These are phyloP conservation scores for Caranx ignobilis DNA, from an alignment of 2,113 vertebrate species.

Conservation along the genomic window DNA sequence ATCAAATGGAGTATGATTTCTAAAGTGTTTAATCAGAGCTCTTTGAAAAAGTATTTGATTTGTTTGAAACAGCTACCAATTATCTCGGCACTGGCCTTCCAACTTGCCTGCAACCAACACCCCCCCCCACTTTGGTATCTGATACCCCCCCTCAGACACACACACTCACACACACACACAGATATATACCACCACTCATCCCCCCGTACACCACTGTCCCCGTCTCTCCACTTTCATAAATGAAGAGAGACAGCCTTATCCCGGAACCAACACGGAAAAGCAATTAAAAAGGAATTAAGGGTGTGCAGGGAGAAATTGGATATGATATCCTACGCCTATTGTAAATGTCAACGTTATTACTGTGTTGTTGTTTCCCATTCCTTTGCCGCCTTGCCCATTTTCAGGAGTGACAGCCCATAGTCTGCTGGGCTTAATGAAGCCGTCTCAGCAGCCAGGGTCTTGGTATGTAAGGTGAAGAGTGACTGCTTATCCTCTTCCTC, in stretches of 20 bases:
- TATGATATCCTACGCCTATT: slow-evolving; percentile 81
- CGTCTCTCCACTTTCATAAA: slow-evolving; percentile 74
- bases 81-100: slow-evolving; percentile 53
- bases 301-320: slow-evolving; percentile 81
- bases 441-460: slow-evolving; percentile 68
- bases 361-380: slow-evolving; percentile 81
- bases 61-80: slow-evolving; percentile 64
- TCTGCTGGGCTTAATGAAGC: slow-evolving; percentile 78
- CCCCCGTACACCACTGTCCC: slow-evolving; percentile 59
- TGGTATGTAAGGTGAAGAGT: slow-evolving; percentile 68
- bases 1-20: slow-evolving; percentile 59
- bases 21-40: slow-evolving; percentile 60
- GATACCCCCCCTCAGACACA: slow-evolving; percentile 11
- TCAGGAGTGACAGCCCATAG: slow-evolving; percentile 77
- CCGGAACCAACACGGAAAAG: slow-evolving; percentile 77
- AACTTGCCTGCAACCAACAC: slow-evolving; percentile 28
- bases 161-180: not conserved
- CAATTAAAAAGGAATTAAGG: slow-evolving; percentile 85
- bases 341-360: slow-evolving; percentile 84
- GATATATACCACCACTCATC: slow-evolving; percentile 13
- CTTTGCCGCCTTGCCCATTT: slow-evolving; percentile 69
- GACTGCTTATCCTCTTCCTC: slow-evolving; percentile 68
- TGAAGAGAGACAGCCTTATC: slow-evolving; percentile 82
- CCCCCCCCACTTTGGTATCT: slow-evolving; percentile 25
- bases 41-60: slow-evolving; percentile 63